Evolutionary conservation across 2,797 vertebrate genomes (phyloP).

Genomic region (Calcarius lapponicus): DNA sequence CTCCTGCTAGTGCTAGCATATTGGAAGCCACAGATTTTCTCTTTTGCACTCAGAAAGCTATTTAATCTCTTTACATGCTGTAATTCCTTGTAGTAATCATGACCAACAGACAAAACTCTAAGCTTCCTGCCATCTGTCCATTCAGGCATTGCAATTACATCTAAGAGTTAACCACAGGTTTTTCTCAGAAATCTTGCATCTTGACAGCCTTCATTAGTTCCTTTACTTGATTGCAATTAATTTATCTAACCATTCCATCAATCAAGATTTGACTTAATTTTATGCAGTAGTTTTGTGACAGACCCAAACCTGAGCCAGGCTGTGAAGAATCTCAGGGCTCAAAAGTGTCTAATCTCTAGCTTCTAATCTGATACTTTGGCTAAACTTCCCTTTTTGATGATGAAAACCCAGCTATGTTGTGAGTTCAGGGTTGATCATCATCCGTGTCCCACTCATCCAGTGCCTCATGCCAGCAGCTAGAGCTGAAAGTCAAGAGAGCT

Average conservation of each 20-base stretch:
- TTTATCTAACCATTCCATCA: background rate
- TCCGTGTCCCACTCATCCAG: background rate
- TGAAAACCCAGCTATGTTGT: background rate
- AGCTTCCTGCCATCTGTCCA: background rate
- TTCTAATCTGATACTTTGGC: background rate
- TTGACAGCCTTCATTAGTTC: background rate
- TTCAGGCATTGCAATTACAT: background rate
- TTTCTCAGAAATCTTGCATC: background rate
- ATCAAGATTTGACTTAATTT: background rate
- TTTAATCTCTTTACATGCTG: background rate
- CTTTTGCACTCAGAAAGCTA: background rate
- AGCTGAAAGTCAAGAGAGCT: background rate
- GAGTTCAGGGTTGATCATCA: background rate
- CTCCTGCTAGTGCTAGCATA: background rate
- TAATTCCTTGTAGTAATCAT: background rate
- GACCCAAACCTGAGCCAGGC: background rate
- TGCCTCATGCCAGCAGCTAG: background rate
- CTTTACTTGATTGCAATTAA: background rate
- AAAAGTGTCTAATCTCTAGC: background rate
- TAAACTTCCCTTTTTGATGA: background rate
- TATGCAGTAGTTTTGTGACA: background rate
- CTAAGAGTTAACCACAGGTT: background rate
- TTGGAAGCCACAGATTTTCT: background rate
- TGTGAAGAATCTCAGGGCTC: background rate
- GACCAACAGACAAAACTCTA: background rate